Evolutionary conservation across 2,113 vertebrate species (phyloP).

Genomic region (Dasypus novemcinctus): DNA sequence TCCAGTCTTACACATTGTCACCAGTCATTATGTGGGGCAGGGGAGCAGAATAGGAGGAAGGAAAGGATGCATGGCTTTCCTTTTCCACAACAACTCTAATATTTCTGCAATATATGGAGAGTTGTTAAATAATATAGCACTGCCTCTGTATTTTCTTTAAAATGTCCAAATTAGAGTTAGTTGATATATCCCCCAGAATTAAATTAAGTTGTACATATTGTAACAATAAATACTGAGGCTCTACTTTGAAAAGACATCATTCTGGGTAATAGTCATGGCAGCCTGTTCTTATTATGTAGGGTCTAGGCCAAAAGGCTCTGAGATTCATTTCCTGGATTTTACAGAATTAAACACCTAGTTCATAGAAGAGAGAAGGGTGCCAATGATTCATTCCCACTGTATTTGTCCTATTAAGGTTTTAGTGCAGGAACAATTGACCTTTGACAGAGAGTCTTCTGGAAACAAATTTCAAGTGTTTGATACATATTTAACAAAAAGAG

Average conservation of each 20-base stretch:
- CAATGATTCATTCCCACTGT: not conserved
- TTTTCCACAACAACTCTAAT: not conserved
- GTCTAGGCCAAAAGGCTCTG: not conserved
- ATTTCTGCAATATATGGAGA: conserved; percentile 25
- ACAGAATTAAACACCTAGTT: not conserved
- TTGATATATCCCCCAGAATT: conserved; percentile 10
- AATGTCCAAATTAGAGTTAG: conserved; percentile 41
- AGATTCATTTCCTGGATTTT: conserved; percentile 23
- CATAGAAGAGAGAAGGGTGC: not conserved
- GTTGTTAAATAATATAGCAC: conserved; percentile 45
- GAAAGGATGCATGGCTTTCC: accelerated
- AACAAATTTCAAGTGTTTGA: not conserved
- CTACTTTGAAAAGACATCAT: conserved; percentile 39
- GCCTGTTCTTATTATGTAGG: not conserved
- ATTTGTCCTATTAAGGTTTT: not conserved
- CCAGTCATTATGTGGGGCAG: not conserved
- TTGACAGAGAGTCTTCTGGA: not conserved
- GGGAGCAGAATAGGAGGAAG: not conserved
- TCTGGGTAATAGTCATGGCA: conserved; percentile 27
- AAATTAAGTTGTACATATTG: conserved; percentile 20
- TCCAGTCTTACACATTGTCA: not conserved
- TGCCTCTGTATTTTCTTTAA: conserved; percentile 22
- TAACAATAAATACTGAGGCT: conserved; percentile 42
- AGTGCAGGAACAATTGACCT: conserved; percentile 13
- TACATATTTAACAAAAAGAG: not conserved